Evolutionary conservation across 2,797 vertebrate species (phyloP), one percentile per base, ranked within the genome.

Genomic region (Artibeus lituratus): DNA sequence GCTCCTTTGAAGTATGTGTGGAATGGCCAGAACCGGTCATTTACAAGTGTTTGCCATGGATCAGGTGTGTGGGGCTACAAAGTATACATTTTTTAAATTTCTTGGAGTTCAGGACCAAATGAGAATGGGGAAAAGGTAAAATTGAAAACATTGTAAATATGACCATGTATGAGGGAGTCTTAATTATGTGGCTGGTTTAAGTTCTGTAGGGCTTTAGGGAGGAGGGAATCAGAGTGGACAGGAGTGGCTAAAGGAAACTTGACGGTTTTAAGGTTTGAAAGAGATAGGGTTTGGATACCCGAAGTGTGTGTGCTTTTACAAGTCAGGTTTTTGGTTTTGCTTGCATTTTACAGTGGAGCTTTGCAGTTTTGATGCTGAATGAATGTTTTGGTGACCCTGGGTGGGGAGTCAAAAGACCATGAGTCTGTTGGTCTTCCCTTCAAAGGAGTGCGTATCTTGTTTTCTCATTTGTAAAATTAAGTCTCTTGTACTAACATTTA

Each of bases 381-480:
- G 77, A 85, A 87, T 81, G 81, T 24, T 94, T 87, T 73, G 53
- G 3, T 51, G 21, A 42, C 57, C 55, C n/a, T 88, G 7, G 44
- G 10, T 67, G 49, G 70, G 42, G 22, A 83, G 29, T 93, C 62
- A 84, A 62, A 82, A 90, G 59, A 94, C 49, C 47, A 1, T 57
- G 32, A 7, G 72, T 47, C 70, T 83, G 32, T 29, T n/a, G 32
- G 59, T 55, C 10, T 29, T 90, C n/a, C 70, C 77, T 42, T 32
- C 12, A 84, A 80, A 72, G 49, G 22, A 73, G 62, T 84, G 39
- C 26, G 44, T 59, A 70, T 82, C 37, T 80, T 96, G 19, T 91
- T 88, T 96, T 14, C 15, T 91, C 4, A 16, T 89, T 92, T 96
- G 72, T 90, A 47, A 91, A 90, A 62, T 32, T 55, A 88, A 47